These are phyloP conservation scores for Echinarachnius parma DNA, from an alignment of 53 echinoderm and acorn worm species.

Conservation along the genomic window DNA sequence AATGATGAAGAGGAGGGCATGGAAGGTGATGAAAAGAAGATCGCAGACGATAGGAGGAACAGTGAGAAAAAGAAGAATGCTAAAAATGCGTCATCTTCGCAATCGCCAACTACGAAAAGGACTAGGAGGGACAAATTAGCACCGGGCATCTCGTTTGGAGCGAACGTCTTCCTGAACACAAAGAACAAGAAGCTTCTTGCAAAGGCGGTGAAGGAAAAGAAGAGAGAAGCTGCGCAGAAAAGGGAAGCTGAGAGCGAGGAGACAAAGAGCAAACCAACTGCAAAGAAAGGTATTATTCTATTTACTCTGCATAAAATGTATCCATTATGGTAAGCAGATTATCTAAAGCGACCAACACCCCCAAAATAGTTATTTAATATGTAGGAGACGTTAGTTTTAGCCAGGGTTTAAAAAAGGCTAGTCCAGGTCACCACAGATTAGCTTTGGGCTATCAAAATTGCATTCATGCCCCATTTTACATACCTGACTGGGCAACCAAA, in stretches of 20 bases:
- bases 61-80: not conserved
- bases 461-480: too few species aligned
- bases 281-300: conserved; percentile 29
- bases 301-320: too few species aligned
- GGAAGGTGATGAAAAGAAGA: not conserved
- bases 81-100: conserved; percentile 15
- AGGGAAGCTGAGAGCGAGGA: conserved; percentile 19
- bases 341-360: too few species aligned
- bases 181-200: conserved; percentile 71
- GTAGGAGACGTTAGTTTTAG: too few species aligned
- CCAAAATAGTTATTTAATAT: too few species aligned
- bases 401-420: too few species aligned
- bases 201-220: conserved; percentile 39
- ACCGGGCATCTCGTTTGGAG: conserved; percentile 64
- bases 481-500: too few species aligned
- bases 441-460: too few species aligned
- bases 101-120: conserved; percentile 16
- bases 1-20: not conserved
- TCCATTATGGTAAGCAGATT: too few species aligned
- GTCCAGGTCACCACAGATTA: too few species aligned
- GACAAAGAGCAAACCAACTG: not conserved
- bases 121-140: conserved; percentile 33
- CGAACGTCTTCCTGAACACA: conserved; percentile 66
- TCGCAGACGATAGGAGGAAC: not conserved
- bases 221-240: conserved; percentile 13